Evolutionary conservation across 2,888 invertebrate genomes (phyloP).

Genomic region (Lycaena phlaeas): DNA sequence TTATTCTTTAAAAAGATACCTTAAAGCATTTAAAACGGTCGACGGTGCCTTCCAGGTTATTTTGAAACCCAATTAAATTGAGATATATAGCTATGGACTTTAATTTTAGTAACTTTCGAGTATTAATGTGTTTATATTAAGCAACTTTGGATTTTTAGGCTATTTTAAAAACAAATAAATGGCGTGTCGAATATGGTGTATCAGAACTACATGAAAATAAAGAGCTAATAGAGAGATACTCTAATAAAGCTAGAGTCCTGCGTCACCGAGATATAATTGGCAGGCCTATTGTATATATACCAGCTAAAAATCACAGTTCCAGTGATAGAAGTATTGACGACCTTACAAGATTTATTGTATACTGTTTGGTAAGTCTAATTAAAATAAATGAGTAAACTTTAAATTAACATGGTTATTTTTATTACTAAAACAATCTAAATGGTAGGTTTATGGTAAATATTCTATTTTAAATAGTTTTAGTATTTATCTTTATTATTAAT

Average conservation of each 20-base stretch:
- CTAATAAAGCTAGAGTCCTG: constrained; percentile 77
- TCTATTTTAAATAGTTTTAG: no score
- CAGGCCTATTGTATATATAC: constrained; percentile 84
- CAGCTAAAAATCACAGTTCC: constrained; percentile 82
- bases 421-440: no score
- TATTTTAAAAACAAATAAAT: constrained; percentile 84
- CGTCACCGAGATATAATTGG: constrained; percentile 81
- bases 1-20: constrained; percentile 78
- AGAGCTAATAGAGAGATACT: constrained; percentile 70
- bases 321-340: constrained; percentile 83
- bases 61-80: not conserved
- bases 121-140: not conserved
- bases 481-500: no score
- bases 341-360: constrained; percentile 84
- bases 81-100: not conserved
- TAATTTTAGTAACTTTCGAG: no score
- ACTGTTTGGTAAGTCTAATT: constrained; percentile 74
- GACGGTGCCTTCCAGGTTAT: constrained; percentile 82
- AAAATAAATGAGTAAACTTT: no score
- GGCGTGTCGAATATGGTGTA: constrained; percentile 83
- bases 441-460: no score
- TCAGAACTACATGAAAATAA: constrained; percentile 68
- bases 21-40: constrained; percentile 81
- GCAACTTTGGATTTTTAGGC: constrained; percentile 64
- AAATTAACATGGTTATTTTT: no score